These are phyloP conservation scores for Scotopteryx bipunctaria DNA, from an alignment of 2,888 invertebrate genomes.

Conservation along the genomic window DNA sequence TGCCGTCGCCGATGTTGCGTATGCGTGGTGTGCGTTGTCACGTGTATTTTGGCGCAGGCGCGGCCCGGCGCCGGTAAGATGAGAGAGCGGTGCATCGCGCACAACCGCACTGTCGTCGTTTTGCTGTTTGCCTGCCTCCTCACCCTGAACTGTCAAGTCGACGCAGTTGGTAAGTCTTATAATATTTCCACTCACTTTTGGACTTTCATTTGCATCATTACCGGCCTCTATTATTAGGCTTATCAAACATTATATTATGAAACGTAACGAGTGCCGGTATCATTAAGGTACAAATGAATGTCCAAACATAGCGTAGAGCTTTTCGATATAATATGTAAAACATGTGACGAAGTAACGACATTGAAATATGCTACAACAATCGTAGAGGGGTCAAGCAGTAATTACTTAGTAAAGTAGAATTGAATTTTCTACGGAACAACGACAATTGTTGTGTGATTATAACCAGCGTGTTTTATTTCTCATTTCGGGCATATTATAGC, in stretches of 20 bases:
- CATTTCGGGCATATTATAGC: slow-evolving; percentile 26
- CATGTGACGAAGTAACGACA: slow-evolving; percentile 51
- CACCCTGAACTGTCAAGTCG: slow-evolving; percentile 73
- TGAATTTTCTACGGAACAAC: slow-evolving; percentile 42
- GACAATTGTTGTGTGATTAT: slow-evolving; percentile 38
- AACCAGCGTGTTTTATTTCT: slow-evolving; percentile 25
- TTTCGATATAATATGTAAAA: slow-evolving; percentile 41
- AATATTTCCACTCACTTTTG: slow-evolving; percentile 37
- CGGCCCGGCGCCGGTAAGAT: slow-evolving; percentile 81
- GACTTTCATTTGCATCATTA: slow-evolving; percentile 47
- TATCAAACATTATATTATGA: neutral
- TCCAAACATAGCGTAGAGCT: slow-evolving; percentile 25
- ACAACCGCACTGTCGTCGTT: slow-evolving; percentile 75
- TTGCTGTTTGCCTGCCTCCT: slow-evolving; percentile 75
- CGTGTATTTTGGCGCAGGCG: slow-evolving; percentile 77
- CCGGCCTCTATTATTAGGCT: neutral
- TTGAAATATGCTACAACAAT: slow-evolving; percentile 37
- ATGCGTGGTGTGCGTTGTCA: slow-evolving; percentile 65
- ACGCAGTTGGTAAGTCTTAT: slow-evolving; percentile 71
- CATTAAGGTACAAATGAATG: slow-evolving; percentile 42
- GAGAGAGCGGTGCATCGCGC: slow-evolving; percentile 78
- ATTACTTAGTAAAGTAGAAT: slow-evolving; percentile 38
- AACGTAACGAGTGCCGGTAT: slow-evolving; percentile 1
- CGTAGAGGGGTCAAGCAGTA: slow-evolving; percentile 37
- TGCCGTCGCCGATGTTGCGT: slow-evolving; percentile 60